These are phyloP conservation scores for Lomographa bimaculata DNA, from an alignment of 2,888 invertebrate species.

Conservation along the genomic window DNA sequence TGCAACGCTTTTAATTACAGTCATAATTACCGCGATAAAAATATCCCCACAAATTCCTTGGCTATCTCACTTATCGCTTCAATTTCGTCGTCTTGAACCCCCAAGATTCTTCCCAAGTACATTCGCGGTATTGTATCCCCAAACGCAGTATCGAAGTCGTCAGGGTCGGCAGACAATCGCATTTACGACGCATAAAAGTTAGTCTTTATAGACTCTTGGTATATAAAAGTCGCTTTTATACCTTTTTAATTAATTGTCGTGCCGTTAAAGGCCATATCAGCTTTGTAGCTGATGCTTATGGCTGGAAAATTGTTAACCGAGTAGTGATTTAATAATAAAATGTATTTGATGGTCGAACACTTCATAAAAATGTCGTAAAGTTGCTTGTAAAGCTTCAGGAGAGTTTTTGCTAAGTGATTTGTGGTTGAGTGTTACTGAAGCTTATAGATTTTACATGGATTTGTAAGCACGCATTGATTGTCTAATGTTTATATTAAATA, in stretches of 20 bases:
- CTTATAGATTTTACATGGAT: no score
- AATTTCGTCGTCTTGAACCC: conserved; percentile 48
- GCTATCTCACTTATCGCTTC: conserved; percentile 23
- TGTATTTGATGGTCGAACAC: conserved; percentile 63
- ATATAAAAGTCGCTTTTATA: conserved; percentile 82
- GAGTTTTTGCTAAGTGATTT: conserved; percentile 47
- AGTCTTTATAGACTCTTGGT: conserved; percentile 80
- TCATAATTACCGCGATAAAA: conserved; percentile 14
- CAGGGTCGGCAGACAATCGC: conserved; percentile 78
- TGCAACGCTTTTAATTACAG: conserved; percentile 11
- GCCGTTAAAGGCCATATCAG: conserved; percentile 79
- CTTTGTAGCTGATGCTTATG: conserved; percentile 72
- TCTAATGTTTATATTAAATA: no score
- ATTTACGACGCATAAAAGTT: conserved; percentile 84
- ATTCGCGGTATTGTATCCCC: conserved; percentile 44
- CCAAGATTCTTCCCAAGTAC: conserved; percentile 46
- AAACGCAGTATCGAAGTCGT: conserved; percentile 61
- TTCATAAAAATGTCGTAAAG: conserved; percentile 73
- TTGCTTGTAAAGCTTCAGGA: conserved; percentile 51
- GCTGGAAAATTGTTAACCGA: conserved; percentile 72
- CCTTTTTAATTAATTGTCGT: conserved; percentile 82
- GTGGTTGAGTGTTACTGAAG: conserved; percentile 17
- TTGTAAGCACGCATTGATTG: no score
- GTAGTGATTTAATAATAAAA: conserved; percentile 79
- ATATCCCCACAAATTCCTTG: conserved; percentile 11